These are phyloP conservation scores for Norana najaformis DNA, from an alignment of 2,888 invertebrate genomes.

Conservation along the genomic window DNA sequence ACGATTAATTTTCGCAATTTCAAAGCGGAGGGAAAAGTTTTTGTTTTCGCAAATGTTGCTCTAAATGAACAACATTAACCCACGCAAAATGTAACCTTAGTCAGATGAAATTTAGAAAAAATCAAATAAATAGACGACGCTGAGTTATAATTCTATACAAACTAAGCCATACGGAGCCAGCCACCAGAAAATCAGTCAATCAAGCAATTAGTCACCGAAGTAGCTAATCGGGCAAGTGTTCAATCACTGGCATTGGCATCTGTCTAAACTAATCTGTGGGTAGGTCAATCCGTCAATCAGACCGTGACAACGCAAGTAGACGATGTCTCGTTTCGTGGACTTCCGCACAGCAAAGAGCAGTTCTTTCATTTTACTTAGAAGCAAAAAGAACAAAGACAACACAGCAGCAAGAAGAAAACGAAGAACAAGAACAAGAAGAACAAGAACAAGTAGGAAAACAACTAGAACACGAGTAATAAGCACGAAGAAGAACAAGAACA, in stretches of 20 bases:
- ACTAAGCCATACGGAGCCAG: not conserved
- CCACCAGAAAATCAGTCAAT: not conserved
- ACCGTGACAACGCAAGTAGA: not conserved
- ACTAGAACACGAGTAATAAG: not conserved
- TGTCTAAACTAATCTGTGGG: not conserved
- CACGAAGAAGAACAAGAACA: not conserved
- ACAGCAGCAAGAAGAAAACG: not conserved
- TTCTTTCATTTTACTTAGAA: not conserved
- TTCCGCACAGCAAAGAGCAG: not conserved
- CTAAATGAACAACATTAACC: not conserved
- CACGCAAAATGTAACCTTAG: not conserved
- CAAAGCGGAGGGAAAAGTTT: not conserved
- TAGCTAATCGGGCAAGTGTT: not conserved
- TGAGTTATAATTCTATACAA: not conserved
- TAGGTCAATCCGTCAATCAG: not conserved
- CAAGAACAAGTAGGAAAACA: not conserved
- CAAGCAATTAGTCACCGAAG: not conserved
- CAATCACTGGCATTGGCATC: not conserved
- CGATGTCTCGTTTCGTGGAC: no score
- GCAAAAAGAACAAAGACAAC: not conserved
- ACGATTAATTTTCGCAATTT: not conserved
- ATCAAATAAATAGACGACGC: not conserved
- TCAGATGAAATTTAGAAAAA: not conserved
- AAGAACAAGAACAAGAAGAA: not conserved
- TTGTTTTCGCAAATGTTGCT: not conserved